Evolutionary conservation across 1,140 invertebrate genomes (phyloP).

Genomic region (Hycleus cichorii): DNA sequence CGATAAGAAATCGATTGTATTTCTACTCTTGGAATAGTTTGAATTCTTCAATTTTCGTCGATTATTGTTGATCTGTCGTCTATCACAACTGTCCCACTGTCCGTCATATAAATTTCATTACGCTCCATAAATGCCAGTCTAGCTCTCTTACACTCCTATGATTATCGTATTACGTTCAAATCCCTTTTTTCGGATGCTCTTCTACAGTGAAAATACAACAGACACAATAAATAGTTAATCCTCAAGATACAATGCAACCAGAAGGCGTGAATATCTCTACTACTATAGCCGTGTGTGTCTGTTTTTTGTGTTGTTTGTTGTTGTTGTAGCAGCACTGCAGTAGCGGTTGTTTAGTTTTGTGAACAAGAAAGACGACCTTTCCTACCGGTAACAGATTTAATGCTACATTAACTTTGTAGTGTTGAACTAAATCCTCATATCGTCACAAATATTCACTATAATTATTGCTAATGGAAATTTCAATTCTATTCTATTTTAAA

Average conservation of each 20-base stretch:
- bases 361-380: not conserved
- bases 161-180: slow-evolving; percentile 21
- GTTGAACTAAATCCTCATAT: not conserved
- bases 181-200: slow-evolving; percentile 6
- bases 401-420: slow-evolving; percentile 22
- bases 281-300: too few relatives aligned
- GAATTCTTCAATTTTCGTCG: too few relatives aligned
- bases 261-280: not conserved
- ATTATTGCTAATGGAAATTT: too few relatives aligned
- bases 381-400: slow-evolving; percentile 19
- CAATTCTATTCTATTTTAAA: too few relatives aligned
- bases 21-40: too few relatives aligned
- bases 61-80: too few relatives aligned
- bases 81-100: not conserved
- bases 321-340: not conserved
- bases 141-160: slow-evolving; percentile 8
- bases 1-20: too few relatives aligned
- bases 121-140: slow-evolving; percentile 8
- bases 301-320: too few relatives aligned
- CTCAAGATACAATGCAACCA: not conserved
- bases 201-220: not conserved
- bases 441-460: too few relatives aligned
- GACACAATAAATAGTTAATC: not conserved
- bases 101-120: slow-evolving; percentile 11
- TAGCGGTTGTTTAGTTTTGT: not conserved